Evolutionary conservation across 2,888 invertebrate species (phyloP).

Genomic region (Rhimphoctona megacephalus): DNA sequence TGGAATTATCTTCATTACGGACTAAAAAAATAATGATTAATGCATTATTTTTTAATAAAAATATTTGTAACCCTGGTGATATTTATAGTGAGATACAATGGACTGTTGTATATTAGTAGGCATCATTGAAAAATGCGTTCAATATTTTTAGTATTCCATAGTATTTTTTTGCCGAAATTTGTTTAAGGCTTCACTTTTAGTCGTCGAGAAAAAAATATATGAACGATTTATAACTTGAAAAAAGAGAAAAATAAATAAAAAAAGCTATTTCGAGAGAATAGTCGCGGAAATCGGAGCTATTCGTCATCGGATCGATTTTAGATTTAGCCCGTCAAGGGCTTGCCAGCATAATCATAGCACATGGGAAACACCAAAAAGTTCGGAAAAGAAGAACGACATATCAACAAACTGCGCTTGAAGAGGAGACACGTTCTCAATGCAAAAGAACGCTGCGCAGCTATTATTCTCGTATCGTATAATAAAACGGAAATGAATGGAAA

Average conservation of each 20-base stretch:
- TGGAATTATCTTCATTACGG: too few species aligned
- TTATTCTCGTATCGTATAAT: slow-evolving; percentile 38
- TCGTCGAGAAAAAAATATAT: neutral
- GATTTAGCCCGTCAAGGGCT: slow-evolving; percentile 39
- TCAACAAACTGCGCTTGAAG: slow-evolving; percentile 34
- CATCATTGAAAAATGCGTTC: slow-evolving; percentile 30
- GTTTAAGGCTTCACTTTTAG: neutral
- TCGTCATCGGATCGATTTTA: slow-evolving; percentile 59
- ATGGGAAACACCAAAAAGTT: slow-evolving; percentile 17
- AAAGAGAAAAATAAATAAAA: slow-evolving; percentile 31
- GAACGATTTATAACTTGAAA: slow-evolving; percentile 8
- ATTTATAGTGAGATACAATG: neutral
- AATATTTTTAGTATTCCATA: slow-evolving; percentile 20
- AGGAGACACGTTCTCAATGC: slow-evolving; percentile 18
- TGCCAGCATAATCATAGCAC: slow-evolving; percentile 17
- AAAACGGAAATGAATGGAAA: slow-evolving; percentile 20
- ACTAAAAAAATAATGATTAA: too few species aligned
- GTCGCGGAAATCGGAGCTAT: slow-evolving; percentile 43
- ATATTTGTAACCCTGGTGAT: too few species aligned
- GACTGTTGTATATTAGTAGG: neutral
- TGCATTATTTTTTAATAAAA: too few species aligned
- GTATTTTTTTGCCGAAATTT: neutral
- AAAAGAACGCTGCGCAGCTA: slow-evolving; percentile 33
- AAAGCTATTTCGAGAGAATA: slow-evolving; percentile 1
- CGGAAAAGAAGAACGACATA: slow-evolving; percentile 23